phyloP scores from a whole-genome alignment of 37 sponge, comb jelly and placozoan species.

The Haliclona indistincta region DNA sequence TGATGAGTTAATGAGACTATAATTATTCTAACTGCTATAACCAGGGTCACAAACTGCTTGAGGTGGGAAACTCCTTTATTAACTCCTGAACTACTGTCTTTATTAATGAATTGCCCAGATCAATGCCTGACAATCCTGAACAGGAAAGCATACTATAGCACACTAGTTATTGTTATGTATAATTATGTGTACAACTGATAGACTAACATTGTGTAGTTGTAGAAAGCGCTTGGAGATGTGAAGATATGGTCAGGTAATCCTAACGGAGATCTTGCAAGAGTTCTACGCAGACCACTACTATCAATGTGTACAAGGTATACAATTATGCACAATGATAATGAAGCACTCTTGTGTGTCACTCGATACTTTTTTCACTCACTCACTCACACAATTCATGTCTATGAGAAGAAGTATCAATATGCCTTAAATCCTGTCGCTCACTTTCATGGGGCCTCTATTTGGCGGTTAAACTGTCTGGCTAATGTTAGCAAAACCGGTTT shows the following conservation, averaged over 20 bases:
- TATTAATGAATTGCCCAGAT: constrained; percentile 70
- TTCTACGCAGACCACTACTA: too few relatives aligned
- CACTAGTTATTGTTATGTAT: neutral
- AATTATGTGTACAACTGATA: too few relatives aligned
- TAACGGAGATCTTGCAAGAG: too few relatives aligned
- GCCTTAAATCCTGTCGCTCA: constrained; percentile 81
- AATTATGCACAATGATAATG: too few relatives aligned
- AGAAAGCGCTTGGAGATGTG: too few relatives aligned
- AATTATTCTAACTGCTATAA: too few relatives aligned
- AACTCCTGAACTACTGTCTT: constrained; percentile 67
- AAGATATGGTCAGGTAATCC: too few relatives aligned
- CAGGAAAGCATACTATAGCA: neutral
- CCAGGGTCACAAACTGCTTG: constrained; percentile 75
- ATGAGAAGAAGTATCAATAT: constrained; percentile 50
- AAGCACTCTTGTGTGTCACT: too few relatives aligned
- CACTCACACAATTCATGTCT: constrained; percentile 53
- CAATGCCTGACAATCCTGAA: constrained; percentile 75
- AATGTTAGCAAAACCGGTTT: constrained; percentile 65
- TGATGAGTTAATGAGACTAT: too few relatives aligned
- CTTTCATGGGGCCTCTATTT: constrained; percentile 87
- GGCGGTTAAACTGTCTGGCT: constrained; percentile 84
- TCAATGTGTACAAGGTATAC: too few relatives aligned
- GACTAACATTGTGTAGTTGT: too few relatives aligned
- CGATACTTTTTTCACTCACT: too few relatives aligned
- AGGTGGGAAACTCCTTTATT: constrained; percentile 66